Evolutionary conservation across 2,888 invertebrate species (phyloP).

Genomic region (Dasysyrphus tricinctus): DNA sequence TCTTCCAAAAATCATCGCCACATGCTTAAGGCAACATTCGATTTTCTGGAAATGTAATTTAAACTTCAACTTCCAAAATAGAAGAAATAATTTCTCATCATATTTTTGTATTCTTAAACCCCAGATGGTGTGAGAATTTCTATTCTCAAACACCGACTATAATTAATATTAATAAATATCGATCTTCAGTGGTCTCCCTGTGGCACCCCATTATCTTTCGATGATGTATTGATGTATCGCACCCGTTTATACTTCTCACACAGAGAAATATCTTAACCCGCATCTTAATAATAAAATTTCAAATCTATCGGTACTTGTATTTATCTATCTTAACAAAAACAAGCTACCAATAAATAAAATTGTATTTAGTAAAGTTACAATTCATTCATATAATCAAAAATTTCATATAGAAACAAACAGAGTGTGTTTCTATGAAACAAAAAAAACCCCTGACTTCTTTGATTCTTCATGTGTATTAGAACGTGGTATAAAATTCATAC

Average conservation of each 20-base stretch:
- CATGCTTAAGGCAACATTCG: neutral
- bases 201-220: slow-evolving; percentile 69
- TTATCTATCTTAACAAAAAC: slow-evolving; percentile 7
- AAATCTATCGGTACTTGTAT: slow-evolving; percentile 26
- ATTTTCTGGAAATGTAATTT: neutral
- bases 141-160: neutral
- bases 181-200: slow-evolving; percentile 55
- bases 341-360: slow-evolving; percentile 46
- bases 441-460: slow-evolving; percentile 4
- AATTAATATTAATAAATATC: slow-evolving; percentile 66
- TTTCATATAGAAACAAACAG: neutral
- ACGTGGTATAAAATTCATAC: neutral
- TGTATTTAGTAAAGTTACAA: slow-evolving; percentile 32
- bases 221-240: slow-evolving; percentile 72
- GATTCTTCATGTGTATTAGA: neutral
- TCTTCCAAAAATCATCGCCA: neutral
- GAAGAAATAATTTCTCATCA: slow-evolving; percentile 22
- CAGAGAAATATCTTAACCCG: slow-evolving; percentile 46
- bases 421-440: neutral
- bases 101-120: slow-evolving; percentile 16
- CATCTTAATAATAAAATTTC: slow-evolving; percentile 59
- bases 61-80: slow-evolving; percentile 3
- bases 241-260: slow-evolving; percentile 44
- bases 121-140: slow-evolving; percentile 42
- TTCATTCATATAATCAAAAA: slow-evolving; percentile 44